Evolutionary conservation across 1,140 invertebrate genomes (phyloP).

Genomic region (Melitaea cinxia): DNA sequence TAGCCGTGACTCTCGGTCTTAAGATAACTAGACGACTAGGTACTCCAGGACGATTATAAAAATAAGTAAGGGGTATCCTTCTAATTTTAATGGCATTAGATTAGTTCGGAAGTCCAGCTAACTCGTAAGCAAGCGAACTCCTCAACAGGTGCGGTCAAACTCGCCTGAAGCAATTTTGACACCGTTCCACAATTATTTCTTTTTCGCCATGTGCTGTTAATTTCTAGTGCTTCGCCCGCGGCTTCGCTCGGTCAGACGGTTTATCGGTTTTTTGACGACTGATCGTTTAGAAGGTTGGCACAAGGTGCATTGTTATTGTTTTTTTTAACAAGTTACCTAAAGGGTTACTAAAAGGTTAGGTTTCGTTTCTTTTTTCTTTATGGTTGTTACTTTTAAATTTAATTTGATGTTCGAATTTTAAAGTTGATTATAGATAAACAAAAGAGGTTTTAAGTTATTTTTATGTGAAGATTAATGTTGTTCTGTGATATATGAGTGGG

Average conservation of each 20-base stretch:
- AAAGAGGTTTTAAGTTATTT: too few species aligned
- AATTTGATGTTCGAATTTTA: too few species aligned
- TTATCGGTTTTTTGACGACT: constrained; percentile 4
- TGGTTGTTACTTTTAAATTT: too few species aligned
- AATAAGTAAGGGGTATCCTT: too few species aligned
- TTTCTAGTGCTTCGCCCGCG: constrained; percentile 22
- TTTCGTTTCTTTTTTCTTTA: too few species aligned
- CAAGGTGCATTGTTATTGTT: not conserved
- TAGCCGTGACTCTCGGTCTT: too few species aligned
- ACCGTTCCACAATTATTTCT: constrained; percentile 34
- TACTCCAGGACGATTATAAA: too few species aligned
- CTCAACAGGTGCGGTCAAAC: constrained; percentile 36
- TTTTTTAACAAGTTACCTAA: not conserved
- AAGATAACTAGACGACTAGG: too few species aligned
- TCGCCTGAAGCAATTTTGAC: constrained; percentile 39
- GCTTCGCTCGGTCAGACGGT: not conserved
- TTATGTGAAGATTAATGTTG: too few species aligned
- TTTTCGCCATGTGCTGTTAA: constrained; percentile 28
- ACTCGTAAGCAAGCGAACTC: constrained; percentile 1
- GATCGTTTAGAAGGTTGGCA: not conserved
- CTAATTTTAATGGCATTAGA: not conserved
- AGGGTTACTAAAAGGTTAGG: too few species aligned
- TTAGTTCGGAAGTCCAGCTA: constrained; percentile 1
- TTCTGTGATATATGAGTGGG: too few species aligned
- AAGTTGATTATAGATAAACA: too few species aligned